Evolutionary conservation across 2,888 invertebrate genomes (phyloP).

Genomic region (Diaperis boleti): DNA sequence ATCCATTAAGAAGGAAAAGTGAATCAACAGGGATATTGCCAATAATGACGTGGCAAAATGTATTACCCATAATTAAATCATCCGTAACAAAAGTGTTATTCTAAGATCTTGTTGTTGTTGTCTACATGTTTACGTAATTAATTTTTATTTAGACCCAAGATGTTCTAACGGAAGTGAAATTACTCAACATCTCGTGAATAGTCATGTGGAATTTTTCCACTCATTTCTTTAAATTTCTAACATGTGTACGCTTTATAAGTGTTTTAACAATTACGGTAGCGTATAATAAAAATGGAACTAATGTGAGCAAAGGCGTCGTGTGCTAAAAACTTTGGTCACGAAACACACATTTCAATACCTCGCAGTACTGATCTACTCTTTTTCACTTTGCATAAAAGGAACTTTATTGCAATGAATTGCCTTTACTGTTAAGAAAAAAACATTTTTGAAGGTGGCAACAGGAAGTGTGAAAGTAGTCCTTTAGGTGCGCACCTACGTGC

Average conservation of each 20-base stretch:
- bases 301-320: neutral
- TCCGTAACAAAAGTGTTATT: too few species aligned
- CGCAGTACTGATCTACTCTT: neutral
- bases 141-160: neutral
- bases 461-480: conserved; percentile 11
- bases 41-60: too few species aligned
- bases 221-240: neutral
- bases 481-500: conserved; percentile 1
- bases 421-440: neutral
- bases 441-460: conserved; percentile 7
- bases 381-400: conserved; percentile 18
- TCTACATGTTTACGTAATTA: too few species aligned
- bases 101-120: too few species aligned
- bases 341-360: conserved; percentile 4
- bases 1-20: conserved; percentile 23
- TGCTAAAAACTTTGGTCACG: conserved; percentile 4
- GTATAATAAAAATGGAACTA: conserved; percentile 1
- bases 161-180: neutral
- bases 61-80: too few species aligned
- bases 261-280: neutral
- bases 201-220: neutral
- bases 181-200: neutral
- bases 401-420: conserved; percentile 1
- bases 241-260: neutral
- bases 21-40: too few species aligned